These are phyloP conservation scores for Chromoteleia sp. DNA, from an alignment of 2,888 invertebrate genomes.

Conservation along the genomic window DNA sequence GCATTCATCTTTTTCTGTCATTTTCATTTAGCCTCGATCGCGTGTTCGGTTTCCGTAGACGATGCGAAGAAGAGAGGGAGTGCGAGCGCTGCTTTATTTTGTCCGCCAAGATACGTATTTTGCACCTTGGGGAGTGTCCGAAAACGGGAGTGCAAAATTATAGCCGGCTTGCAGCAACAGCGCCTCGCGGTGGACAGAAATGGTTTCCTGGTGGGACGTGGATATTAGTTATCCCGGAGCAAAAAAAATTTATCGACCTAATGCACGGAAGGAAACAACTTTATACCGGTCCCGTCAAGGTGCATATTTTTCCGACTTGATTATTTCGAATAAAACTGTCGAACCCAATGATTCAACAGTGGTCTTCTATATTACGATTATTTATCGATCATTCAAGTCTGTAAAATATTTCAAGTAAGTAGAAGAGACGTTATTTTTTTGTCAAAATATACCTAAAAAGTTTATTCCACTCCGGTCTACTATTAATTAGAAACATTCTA, in stretches of 20 bases:
- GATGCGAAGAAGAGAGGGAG: conserved; percentile 1
- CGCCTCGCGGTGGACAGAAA: conserved; percentile 52
- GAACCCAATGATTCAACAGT: not conserved
- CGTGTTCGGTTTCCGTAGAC: conserved; percentile 46
- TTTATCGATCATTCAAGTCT: too few species aligned
- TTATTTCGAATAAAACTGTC: conserved; percentile 13
- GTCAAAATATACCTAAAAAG: too few species aligned
- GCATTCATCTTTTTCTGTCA: conserved; percentile 32
- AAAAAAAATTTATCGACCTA: conserved; percentile 61
- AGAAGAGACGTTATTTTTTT: too few species aligned
- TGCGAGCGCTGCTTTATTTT: conserved; percentile 28
- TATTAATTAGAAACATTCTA: not conserved
- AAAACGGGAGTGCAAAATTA: conserved; percentile 57
- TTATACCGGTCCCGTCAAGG: conserved; percentile 30
- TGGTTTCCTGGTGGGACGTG: conserved; percentile 59
- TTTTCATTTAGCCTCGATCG: conserved; percentile 37
- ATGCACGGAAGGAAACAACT: conserved; percentile 62
- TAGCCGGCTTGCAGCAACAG: conserved; percentile 36
- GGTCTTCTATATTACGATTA: not conserved
- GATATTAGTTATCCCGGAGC: conserved; percentile 49
- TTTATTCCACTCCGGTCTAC: too few species aligned
- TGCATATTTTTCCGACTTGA: conserved; percentile 12
- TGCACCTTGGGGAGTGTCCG: conserved; percentile 62
- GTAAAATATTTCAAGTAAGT: too few species aligned
- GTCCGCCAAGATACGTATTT: conserved; percentile 43